Evolutionary conservation across 1,140 invertebrate species (phyloP), one percentile per base, ranked within the genome.

Genomic region (Catajapyx aquilonaris): DNA sequence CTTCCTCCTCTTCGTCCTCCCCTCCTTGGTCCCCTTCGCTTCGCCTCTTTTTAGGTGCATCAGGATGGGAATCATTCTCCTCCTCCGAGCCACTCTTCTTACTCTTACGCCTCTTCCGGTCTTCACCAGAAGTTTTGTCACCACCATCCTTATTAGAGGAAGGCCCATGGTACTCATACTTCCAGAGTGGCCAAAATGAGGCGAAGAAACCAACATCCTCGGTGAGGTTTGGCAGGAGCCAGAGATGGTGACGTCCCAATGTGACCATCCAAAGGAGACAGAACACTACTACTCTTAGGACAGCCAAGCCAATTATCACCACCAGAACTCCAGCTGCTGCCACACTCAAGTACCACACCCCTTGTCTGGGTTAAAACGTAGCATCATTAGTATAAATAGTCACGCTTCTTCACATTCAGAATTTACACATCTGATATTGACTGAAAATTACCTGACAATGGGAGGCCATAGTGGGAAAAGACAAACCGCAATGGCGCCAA

Each of bases 131-230:
- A n/a, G n/a, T n/a, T n/a, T n/a, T n/a, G n/a, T n/a, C n/a, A n/a
- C n/a, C n/a, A n/a, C n/a, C n/a, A n/a, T n/a, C n/a, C n/a, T n/a
- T n/a, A n/a, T n/a, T n/a, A n/a, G n/a, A n/a, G n/a, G n/a, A n/a
- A n/a, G n/a, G n/a, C n/a, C n/a, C n/a, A n/a, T n/a, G n/a, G n/a
- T n/a, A n/a, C n/a, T n/a, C n/a, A n/a, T n/a, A n/a, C n/a, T n/a
- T n/a, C n/a, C n/a, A n/a, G n/a, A 96, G 64, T 19, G 94, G 94
- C 77, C 85, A 88, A 61, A 99, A 99, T 1, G 91, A 96, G 28
- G 93, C 91, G 40, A 97, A 84, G 64, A 98, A 94, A 22, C 94
- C 90, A 32, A 96, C 93, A 62, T 98, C 94, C 60, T 97, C 93
- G 2, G 90, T 94, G 16, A 99, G 65, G 64, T 98, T 98, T 1